Evolutionary conservation across 2,113 vertebrate species (phyloP), one percentile per base, ranked within the genome.

Genomic region (Pterophyllum scalare): DNA sequence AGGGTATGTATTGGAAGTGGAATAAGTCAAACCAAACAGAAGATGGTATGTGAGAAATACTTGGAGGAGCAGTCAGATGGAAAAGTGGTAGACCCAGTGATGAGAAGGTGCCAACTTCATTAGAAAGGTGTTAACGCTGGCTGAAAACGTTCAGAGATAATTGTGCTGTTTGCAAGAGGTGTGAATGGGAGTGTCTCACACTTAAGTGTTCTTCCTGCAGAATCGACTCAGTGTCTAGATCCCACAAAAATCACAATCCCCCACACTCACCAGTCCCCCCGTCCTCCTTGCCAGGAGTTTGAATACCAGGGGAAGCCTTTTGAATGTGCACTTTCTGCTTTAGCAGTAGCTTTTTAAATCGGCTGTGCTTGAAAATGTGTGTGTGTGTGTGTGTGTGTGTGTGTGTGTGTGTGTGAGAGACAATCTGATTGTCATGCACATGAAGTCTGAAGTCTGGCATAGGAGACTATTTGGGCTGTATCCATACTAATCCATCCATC

Each of bases 31-130:
- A 52, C 10, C 43, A 58, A 56, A 72, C 83, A 82, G 87, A 85
- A 88, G 86, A 46, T 81, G 35, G 20, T 38, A 6, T 84, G 58
- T 79, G 82, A 83, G 58, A 22, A 84, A 43, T 28, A 74, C 78
- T 54, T 84, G 52, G 28, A 81, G 60, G 22, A 38, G 59, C 38
- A 84, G 17, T 81, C 56, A 65, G 24, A 80, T 79, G 76, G 46
- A 76, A 79, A 84, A 28, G 61, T 43, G 7, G 26, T 9, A 65
- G 59, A 85, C 75, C n/a, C 35, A 81, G 33, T 77, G 65, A 88
- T 74, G 83, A 84, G 81, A 87, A 38, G 88, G 81, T 90, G 91
- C 80, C 88, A 90, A 90, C 92, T 93, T 91, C 88, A 92, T 94
- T 89, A 92, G 80, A 12, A 19, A 87, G 87, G 91, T 87, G 92